These are phyloP conservation scores for Choristoneura rosaceana DNA, from an alignment of 2,888 invertebrate species.

Conservation along the genomic window DNA sequence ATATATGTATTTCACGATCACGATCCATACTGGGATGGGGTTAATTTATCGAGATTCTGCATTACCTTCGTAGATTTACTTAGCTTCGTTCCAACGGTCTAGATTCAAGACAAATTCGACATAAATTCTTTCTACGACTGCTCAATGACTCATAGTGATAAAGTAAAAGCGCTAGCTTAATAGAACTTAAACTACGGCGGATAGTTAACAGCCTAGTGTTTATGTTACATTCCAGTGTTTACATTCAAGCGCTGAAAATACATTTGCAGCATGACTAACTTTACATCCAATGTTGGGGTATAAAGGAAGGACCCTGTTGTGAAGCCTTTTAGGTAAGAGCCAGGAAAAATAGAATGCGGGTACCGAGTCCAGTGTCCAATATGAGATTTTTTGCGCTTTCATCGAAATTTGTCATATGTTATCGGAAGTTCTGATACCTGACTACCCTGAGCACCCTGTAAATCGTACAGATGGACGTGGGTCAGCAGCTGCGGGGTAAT, in stretches of 20 bases:
- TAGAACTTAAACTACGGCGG: background rate
- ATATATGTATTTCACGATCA: background rate
- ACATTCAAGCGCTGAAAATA: background rate
- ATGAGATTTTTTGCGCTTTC: background rate
- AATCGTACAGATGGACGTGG: constrained; percentile 81
- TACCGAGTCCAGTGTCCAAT: no score
- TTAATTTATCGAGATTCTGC: background rate
- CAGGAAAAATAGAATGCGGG: no score
- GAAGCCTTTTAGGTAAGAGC: no score
- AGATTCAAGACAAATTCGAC: background rate
- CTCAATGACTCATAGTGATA: background rate
- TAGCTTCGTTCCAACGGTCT: background rate
- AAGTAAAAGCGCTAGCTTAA: background rate
- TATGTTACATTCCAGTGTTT: no score
- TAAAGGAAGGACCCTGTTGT: background rate
- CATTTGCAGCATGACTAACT: no score
- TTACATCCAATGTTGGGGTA: no score
- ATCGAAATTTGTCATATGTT: background rate
- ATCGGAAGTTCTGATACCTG: background rate
- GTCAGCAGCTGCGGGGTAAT: constrained; percentile 84
- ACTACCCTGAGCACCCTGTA: constrained; percentile 67
- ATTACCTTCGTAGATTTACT: background rate
- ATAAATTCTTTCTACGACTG: background rate
- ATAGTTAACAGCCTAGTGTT: background rate
- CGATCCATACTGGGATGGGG: background rate